Evolutionary conservation across 1,140 invertebrate genomes (phyloP).

Genomic region (Onthophagus taurus): DNA sequence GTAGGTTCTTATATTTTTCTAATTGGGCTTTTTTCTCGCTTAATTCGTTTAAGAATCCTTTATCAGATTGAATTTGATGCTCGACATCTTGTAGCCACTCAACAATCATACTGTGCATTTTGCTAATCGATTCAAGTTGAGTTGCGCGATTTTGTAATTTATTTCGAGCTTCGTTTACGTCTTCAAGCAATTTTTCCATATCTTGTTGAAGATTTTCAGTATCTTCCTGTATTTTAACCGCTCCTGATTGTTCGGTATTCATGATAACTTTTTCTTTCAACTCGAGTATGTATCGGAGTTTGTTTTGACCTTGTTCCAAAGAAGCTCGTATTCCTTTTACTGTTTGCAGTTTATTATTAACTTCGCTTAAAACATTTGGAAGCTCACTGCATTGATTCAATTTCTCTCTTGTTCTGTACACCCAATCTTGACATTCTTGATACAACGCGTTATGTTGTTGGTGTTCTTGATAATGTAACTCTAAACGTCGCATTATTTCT

Average conservation of each 20-base stretch:
- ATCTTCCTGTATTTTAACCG: constrained; percentile 79
- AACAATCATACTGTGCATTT: constrained; percentile 63
- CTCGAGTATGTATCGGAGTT: constrained; percentile 79
- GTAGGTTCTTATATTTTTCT: constrained; percentile 71
- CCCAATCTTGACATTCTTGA: constrained; percentile 86
- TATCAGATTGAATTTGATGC: constrained; percentile 64
- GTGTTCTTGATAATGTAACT: constrained; percentile 86
- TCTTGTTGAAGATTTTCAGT: constrained; percentile 79
- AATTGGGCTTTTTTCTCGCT: constrained; percentile 81
- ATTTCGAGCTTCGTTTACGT: constrained; percentile 68
- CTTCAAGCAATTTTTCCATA: constrained; percentile 73
- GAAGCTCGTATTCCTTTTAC: constrained; percentile 77
- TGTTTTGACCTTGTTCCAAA: constrained; percentile 85
- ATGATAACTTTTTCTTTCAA: constrained; percentile 86
- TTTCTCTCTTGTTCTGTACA: constrained; percentile 77
- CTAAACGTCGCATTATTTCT: constrained; percentile 83
- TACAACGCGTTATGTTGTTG: constrained; percentile 82
- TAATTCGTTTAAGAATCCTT: constrained; percentile 68
- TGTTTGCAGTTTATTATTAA: constrained; percentile 72
- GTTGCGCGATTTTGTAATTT: constrained; percentile 58
- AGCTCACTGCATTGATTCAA: constrained; percentile 65
- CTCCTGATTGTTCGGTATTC: constrained; percentile 81
- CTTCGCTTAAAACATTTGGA: constrained; percentile 65
- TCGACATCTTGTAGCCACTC: constrained; percentile 84
- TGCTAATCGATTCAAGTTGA: constrained; percentile 76